A percentile compares a stretch with the other conserved stretches of the same genome.
Conservation (phyloP, 2,113 vertebrate species). For the Mola mola region DNA sequence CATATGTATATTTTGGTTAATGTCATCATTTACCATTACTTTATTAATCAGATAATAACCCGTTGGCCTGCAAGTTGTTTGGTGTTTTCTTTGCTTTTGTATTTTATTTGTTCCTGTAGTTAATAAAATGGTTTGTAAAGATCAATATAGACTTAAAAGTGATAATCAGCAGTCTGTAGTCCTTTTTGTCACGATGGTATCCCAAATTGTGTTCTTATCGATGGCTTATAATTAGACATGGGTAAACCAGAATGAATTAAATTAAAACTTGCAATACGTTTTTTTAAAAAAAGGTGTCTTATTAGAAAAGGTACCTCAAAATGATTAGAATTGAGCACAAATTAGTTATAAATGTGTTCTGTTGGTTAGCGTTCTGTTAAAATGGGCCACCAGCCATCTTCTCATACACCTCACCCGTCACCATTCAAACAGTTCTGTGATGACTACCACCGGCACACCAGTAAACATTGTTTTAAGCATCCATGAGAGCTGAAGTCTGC, state of each 20-base stretch:
- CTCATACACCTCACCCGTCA: background rate
- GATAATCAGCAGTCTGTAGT: background rate
- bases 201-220: background rate
- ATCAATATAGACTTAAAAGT: background rate
- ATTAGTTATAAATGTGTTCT: no score
- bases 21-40: no score
- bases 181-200: background rate
- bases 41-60: no score
- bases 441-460: constrained; percentile 1
- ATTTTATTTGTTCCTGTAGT: background rate
- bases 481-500: constrained; percentile 33
- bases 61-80: no score
- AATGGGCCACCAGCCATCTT: background rate
- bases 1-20: no score
- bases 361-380: background rate
- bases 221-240: background rate
- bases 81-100: no score
- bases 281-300: background rate
- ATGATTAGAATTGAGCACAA: background rate
- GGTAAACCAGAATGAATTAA: no score
- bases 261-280: no score
- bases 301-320: background rate
- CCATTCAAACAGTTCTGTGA: constrained; percentile 7
- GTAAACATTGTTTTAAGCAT: constrained; percentile 31
- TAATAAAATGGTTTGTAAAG: background rate